These are phyloP conservation scores for Cordilura impudica DNA, from an alignment of 2,888 invertebrate species.

Conservation along the genomic window DNA sequence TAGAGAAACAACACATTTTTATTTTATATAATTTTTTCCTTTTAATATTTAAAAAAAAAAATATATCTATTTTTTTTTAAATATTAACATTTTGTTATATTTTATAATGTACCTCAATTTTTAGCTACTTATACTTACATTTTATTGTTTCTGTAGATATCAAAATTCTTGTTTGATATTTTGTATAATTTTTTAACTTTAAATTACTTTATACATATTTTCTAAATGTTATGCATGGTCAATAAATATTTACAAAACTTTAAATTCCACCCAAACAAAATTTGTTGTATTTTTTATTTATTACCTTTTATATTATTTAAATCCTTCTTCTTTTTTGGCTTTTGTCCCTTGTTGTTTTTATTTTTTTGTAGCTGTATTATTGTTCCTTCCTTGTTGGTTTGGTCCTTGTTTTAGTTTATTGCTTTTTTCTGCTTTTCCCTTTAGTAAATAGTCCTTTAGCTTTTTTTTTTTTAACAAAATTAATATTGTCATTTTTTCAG, in stretches of 20 bases:
- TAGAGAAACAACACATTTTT: too few species aligned
- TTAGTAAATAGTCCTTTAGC: neutral
- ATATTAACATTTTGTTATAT: neutral
- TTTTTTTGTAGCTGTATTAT: conserved; percentile 11
- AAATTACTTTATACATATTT: conserved; percentile 7
- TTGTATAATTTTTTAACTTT: conserved; percentile 11
- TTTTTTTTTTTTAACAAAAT: neutral
- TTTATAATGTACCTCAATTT: neutral
- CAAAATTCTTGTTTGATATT: conserved; percentile 24
- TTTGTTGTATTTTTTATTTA: conserved; percentile 42
- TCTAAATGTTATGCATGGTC: conserved; percentile 41
- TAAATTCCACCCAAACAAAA: conserved; percentile 9
- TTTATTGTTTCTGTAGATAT: conserved; percentile 38
- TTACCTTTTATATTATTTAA: neutral
- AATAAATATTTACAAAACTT: conserved; percentile 33
- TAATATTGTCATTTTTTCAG: neutral
- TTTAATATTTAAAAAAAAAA: neutral
- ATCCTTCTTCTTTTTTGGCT: conserved; percentile 12
- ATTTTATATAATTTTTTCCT: conserved; percentile 8
- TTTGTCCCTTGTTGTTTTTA: conserved; percentile 20
- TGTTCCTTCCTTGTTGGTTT: neutral
- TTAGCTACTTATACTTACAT: neutral
- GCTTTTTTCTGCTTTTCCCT: conserved; percentile 16
- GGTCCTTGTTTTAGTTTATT: neutral
- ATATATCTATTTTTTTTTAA: too few species aligned